A percentile compares a stretch with the other conserved stretches of the same genome.
Conservation (phyloP, 92 coral and sea anemone genomes). For the Porites divaricata region DNA sequence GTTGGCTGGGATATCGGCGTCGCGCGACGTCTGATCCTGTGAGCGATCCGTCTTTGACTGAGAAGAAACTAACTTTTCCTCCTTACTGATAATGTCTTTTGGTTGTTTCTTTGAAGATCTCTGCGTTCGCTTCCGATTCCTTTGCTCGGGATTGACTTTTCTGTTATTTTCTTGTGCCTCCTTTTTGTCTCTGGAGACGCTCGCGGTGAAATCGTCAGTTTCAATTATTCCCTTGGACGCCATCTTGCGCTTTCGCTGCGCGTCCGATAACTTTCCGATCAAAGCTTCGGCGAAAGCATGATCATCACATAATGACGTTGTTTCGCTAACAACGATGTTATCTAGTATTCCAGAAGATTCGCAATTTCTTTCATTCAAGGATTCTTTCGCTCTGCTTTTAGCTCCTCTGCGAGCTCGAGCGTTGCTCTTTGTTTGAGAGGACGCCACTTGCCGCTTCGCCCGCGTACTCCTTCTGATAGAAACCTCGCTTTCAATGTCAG, state of each 20-base stretch:
- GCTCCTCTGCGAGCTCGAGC: constrained; percentile 43
- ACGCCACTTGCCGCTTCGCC: constrained; percentile 25
- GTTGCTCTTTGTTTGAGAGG: constrained; percentile 7
- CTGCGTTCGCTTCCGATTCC: constrained; percentile 18
- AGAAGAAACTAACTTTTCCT: not conserved
- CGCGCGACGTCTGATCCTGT: not conserved
- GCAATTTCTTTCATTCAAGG: constrained; percentile 26
- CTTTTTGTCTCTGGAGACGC: constrained; percentile 5
- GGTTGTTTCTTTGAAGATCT: constrained; percentile 12
- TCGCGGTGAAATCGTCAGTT: constrained; percentile 1
- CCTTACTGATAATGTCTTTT: not conserved
- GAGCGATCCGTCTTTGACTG: not conserved
- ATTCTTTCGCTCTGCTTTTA: constrained; percentile 46
- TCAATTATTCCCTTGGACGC: constrained; percentile 14
- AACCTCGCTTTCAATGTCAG: constrained; percentile 13
- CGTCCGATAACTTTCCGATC: constrained; percentile 44
- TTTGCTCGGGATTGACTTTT: constrained; percentile 13
- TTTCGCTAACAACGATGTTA: constrained; percentile 51
- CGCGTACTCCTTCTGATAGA: constrained; percentile 24
- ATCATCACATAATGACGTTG: constrained; percentile 86
- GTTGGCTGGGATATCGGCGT: constrained; percentile 9
- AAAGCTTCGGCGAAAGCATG: constrained; percentile 70
- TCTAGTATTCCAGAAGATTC: constrained; percentile 24
- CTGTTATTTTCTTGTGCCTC: not conserved
- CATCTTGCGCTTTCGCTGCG: constrained; percentile 60